phyloP scores from a whole-genome alignment of 2,797 vertebrate genomes.

The Sebastes diaconus region DNA sequence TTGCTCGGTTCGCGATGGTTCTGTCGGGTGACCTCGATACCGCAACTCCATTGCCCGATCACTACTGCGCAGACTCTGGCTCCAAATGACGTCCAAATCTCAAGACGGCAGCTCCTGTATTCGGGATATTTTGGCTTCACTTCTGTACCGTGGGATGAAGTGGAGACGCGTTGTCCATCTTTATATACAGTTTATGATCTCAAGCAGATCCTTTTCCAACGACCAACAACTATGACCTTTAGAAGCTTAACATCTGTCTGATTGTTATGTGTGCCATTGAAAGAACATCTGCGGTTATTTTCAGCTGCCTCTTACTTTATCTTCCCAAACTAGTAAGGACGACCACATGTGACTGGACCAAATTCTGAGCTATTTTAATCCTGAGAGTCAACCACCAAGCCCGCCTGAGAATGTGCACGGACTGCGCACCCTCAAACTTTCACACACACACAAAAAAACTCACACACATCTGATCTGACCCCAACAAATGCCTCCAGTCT shows the following conservation, averaged over 20 bases:
- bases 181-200: neutral
- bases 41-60: no score
- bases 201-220: neutral
- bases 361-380: constrained; percentile 64
- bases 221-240: neutral
- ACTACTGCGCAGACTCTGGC: no score
- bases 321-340: constrained; percentile 9
- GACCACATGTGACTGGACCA: constrained; percentile 38
- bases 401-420: constrained; percentile 20
- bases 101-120: no score
- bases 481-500: neutral
- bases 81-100: no score
- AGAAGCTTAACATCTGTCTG: neutral
- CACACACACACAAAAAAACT: neutral
- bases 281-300: constrained; percentile 37
- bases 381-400: constrained; percentile 8
- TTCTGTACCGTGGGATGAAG: no score
- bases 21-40: no score
- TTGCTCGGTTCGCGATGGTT: no score
- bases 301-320: constrained; percentile 37
- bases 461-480: constrained; percentile 15
- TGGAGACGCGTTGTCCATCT: no score
- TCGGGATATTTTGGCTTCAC: no score
- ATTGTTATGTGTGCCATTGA: neutral
- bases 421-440: neutral